Conservation (phyloP, 2,113 vertebrate species). For the Raja brachyura region DNA sequence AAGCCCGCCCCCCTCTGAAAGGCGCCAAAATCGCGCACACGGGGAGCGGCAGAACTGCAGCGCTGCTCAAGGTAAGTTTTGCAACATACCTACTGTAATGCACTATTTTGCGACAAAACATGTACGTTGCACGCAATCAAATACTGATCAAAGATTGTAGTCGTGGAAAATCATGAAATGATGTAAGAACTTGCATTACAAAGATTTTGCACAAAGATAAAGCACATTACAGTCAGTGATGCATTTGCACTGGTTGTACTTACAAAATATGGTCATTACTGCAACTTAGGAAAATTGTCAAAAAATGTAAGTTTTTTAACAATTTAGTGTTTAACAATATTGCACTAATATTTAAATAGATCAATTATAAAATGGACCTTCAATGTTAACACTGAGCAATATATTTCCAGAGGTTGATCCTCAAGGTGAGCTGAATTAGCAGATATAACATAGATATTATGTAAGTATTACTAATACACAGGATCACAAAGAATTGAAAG, state of each 20-base stretch:
- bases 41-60: no score
- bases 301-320: neutral
- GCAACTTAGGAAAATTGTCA: neutral
- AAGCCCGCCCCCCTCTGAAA: no score
- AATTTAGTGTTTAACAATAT: neutral
- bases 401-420: neutral
- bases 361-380: neutral
- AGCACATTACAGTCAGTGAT: neutral
- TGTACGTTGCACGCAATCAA: neutral
- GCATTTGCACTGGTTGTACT: neutral
- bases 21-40: no score
- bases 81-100: no score
- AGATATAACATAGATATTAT: neutral
- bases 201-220: neutral
- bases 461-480: neutral
- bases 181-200: neutral
- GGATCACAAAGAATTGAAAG: neutral
- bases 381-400: neutral
- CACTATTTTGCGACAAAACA: neutral
- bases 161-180: neutral
- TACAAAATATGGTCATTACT: neutral
- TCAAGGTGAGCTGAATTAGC: neutral
- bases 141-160: neutral
- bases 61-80: no score
- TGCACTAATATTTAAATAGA: neutral